Conservation (phyloP, 2,113 vertebrate genomes). For the Leptocoma aspasia region DNA sequence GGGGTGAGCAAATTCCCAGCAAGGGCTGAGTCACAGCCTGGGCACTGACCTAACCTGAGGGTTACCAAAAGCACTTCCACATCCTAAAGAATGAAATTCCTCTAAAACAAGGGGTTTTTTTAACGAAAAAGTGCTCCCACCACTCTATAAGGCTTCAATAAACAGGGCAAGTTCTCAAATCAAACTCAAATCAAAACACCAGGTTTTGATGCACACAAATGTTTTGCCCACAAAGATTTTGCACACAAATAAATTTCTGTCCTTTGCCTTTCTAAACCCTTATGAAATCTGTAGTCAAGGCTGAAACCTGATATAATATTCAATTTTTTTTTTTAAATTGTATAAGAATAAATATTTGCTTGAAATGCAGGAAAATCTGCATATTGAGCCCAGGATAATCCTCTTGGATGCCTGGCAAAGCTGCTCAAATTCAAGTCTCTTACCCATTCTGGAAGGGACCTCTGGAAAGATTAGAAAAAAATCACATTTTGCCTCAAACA, state of each 20-base stretch:
- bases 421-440: not conserved
- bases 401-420: not conserved
- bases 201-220: too few relatives aligned
- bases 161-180: not conserved
- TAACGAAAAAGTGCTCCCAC: not conserved
- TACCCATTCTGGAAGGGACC: not conserved
- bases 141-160: not conserved
- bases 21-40: not conserved
- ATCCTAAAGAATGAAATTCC: not conserved
- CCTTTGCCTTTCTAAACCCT: not conserved
- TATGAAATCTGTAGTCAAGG: not conserved
- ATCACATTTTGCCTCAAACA: not conserved
- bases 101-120: not conserved
- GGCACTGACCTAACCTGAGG: rapidly evolving
- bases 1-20: not conserved
- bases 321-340: too few relatives aligned
- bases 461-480: not conserved
- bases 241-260: not conserved
- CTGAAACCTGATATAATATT: not conserved
- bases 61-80: not conserved
- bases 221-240: too few relatives aligned
- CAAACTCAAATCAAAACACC: not conserved
- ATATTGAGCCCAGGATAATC: not conserved
- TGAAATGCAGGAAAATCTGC: not conserved
- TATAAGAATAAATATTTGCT: not conserved